Percentiles rank a stretch among this genome's conserved stretches.
Conservation (phyloP, 2,113 vertebrate species). For the Protobothrops flavoviridis region DNA sequence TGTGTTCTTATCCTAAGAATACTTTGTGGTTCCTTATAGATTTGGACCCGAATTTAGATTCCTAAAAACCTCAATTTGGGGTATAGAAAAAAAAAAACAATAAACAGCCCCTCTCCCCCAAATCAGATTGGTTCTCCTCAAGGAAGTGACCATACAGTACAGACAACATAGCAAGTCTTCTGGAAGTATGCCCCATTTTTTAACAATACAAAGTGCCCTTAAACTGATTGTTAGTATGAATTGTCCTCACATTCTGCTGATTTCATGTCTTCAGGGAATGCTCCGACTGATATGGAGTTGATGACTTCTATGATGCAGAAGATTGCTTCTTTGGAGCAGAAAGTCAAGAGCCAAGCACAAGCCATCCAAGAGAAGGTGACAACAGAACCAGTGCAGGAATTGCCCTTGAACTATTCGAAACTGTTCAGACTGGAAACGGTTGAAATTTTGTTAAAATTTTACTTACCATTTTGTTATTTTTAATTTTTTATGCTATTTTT, state of each 20-base stretch:
- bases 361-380: conserved; percentile 80
- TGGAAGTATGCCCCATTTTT: not conserved
- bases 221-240: not conserved
- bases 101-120: not conserved
- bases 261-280: conserved; percentile 56
- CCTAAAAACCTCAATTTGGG: not conserved
- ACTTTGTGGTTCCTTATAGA: not conserved
- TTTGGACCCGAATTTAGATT: not conserved
- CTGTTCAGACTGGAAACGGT: not conserved
- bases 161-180: not conserved
- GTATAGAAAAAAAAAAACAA: not conserved
- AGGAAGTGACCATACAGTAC: not conserved
- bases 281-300: conserved; percentile 65
- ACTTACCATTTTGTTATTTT: not conserved
- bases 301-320: conserved; percentile 71
- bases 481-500: not conserved
- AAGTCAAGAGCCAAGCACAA: conserved; percentile 69
- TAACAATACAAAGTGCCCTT: not conserved
- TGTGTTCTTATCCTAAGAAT: not conserved
- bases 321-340: conserved; percentile 76
- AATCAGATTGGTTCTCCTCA: not conserved
- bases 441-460: not conserved
- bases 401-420: not conserved
- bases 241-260: not conserved
- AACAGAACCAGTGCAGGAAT: not conserved